Evolutionary conservation across 2,888 invertebrate genomes (phyloP).

Genomic region (Ormyrus thymus): DNA sequence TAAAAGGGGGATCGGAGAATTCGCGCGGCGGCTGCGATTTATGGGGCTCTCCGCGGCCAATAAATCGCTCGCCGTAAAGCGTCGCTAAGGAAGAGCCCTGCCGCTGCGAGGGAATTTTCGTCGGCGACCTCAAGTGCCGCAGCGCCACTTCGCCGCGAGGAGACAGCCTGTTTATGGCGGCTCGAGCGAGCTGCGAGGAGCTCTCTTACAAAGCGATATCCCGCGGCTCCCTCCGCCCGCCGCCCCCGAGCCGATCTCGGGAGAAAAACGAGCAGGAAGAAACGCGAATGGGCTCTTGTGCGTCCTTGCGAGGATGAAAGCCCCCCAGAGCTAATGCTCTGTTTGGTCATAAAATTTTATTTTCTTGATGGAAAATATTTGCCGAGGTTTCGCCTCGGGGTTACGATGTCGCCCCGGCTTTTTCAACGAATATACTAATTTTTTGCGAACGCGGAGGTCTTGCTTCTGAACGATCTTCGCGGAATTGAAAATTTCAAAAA

Average conservation of each 20-base stretch:
- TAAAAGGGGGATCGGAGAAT: constrained; percentile 14
- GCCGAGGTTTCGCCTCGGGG: no score
- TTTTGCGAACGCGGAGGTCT: no score
- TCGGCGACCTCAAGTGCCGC: constrained; percentile 12
- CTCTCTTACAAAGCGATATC: constrained; percentile 26
- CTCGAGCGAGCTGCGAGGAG: background rate
- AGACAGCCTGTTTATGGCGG: constrained; percentile 43
- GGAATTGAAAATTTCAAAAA: no score
- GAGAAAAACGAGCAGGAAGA: constrained; percentile 5
- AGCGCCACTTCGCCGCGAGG: background rate
- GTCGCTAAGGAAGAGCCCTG: constrained; percentile 34
- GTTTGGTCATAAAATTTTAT: background rate
- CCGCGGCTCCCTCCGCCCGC: background rate
- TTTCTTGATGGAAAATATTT: no score
- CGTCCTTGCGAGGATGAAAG: no score
- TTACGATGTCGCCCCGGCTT: background rate
- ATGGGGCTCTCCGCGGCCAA: constrained; percentile 24
- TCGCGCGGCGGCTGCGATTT: constrained; percentile 21
- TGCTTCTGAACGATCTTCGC: no score
- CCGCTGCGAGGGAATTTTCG: constrained; percentile 26
- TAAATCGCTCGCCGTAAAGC: constrained; percentile 42
- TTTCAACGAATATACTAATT: background rate
- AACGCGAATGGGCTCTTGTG: background rate
- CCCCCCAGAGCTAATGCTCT: background rate
- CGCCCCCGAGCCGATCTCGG: background rate